Conservation (phyloP, 2,113 vertebrate species). For the Cochlearius cochlearius region DNA sequence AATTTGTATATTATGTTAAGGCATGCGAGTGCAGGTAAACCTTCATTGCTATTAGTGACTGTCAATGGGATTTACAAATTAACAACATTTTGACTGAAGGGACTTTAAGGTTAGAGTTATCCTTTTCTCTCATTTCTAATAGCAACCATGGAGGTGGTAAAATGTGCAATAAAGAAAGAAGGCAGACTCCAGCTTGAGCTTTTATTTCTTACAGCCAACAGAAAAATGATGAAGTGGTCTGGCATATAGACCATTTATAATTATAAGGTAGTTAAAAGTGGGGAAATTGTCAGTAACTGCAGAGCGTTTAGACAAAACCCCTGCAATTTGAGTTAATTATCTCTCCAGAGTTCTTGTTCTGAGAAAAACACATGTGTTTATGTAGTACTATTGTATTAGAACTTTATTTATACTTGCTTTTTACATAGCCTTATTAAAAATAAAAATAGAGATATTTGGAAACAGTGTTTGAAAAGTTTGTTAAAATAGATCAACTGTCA, state of each 20-base stretch:
- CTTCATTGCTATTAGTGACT: background rate
- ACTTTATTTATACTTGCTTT: slow-evolving; percentile 49
- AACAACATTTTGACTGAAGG: background rate
- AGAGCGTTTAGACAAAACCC: slow-evolving; percentile 45
- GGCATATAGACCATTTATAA: slow-evolving; percentile 34
- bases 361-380: slow-evolving; percentile 31
- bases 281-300: slow-evolving; percentile 49
- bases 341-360: slow-evolving; percentile 35
- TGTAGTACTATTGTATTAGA: slow-evolving; percentile 3
- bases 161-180: background rate
- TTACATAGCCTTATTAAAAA: slow-evolving; percentile 28
- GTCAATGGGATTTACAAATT: background rate
- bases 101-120: background rate
- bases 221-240: slow-evolving; percentile 21
- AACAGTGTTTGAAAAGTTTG: slow-evolving; percentile 37
- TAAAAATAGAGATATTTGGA: slow-evolving; percentile 34
- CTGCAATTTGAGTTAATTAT: slow-evolving; percentile 63
- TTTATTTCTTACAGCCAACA: slow-evolving; percentile 32
- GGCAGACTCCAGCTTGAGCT: background rate
- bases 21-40: accelerated
- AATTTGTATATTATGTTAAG: background rate
- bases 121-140: background rate
- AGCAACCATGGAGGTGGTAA: background rate
- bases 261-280: slow-evolving; percentile 50
- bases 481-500: slow-evolving; percentile 8